Evolutionary conservation across 2,113 vertebrate genomes (phyloP).

Genomic region (Sebastes schlegelii): DNA sequence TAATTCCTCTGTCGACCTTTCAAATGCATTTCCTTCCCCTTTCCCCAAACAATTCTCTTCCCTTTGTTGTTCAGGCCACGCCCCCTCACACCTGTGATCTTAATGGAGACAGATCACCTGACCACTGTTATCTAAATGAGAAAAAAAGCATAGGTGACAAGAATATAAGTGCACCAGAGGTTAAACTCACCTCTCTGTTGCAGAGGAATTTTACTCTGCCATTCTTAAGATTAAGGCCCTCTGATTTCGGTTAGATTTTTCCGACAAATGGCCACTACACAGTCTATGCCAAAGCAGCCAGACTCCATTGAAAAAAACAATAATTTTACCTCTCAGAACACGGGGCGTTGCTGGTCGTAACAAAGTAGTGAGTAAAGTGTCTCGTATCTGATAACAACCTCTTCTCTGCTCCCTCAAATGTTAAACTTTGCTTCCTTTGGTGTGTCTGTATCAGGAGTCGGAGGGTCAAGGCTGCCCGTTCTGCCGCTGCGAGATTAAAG

Average conservation of each 20-base stretch:
- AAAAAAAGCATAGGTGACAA: neutral
- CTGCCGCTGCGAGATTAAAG: conserved; percentile 99
- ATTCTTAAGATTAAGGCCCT: too few relatives aligned
- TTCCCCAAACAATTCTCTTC: neutral
- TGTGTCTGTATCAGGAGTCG: conserved; percentile 86
- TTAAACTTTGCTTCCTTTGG: neutral
- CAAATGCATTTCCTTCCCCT: neutral
- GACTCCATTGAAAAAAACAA: too few relatives aligned
- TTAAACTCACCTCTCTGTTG: neutral
- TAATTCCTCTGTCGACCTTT: neutral
- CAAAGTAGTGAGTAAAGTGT: too few relatives aligned
- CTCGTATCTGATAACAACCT: neutral
- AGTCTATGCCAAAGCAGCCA: too few relatives aligned
- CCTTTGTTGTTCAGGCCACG: neutral
- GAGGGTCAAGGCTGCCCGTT: conserved; percentile 98
- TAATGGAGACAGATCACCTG: neutral
- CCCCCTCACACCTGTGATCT: neutral
- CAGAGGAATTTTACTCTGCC: neutral
- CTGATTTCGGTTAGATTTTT: too few relatives aligned
- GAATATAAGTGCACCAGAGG: neutral
- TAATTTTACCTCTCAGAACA: too few relatives aligned
- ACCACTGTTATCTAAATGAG: neutral
- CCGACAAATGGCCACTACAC: too few relatives aligned
- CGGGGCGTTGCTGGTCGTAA: too few relatives aligned
- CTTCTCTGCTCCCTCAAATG: neutral